phyloP scores from a whole-genome alignment of 2,888 invertebrate species.

The Platypus cylindrus region DNA sequence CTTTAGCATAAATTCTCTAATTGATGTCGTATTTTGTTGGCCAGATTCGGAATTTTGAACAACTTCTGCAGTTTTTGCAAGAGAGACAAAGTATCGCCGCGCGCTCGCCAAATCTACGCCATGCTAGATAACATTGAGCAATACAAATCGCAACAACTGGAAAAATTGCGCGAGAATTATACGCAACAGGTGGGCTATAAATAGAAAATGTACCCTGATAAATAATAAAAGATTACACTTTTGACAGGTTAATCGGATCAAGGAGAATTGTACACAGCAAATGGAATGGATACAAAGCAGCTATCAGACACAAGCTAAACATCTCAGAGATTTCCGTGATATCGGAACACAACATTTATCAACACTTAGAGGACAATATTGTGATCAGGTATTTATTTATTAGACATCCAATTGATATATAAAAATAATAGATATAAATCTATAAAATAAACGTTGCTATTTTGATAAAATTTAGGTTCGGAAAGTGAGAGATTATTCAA shows the following conservation, averaged over 20 bases:
- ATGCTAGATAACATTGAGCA: conserved; percentile 84
- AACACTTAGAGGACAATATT: conserved; percentile 79
- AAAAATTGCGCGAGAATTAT: conserved; percentile 82
- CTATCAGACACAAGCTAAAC: conserved; percentile 77
- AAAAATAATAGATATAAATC: no score
- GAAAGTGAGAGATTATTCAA: conserved; percentile 84
- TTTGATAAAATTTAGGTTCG: conserved; percentile 80
- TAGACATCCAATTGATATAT: no score
- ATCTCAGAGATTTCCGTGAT: conserved; percentile 77
- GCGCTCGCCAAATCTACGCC: conserved; percentile 71
- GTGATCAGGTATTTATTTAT: conserved; percentile 72
- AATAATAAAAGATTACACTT: conserved; percentile 3
- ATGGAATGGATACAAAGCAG: conserved; percentile 89
- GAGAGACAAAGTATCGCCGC: conserved; percentile 56
- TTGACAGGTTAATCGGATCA: conserved; percentile 65
- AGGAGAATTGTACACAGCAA: conserved; percentile 87
- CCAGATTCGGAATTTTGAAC: conserved; percentile 55
- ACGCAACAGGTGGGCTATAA: conserved; percentile 57
- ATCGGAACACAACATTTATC: conserved; percentile 83
- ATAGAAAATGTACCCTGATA: background rate
- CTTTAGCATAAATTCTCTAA: background rate
- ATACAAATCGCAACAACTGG: conserved; percentile 80
- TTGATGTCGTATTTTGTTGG: conserved; percentile 31
- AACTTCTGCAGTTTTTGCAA: conserved; percentile 66
- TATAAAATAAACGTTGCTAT: no score